A percentile compares a stretch with the other conserved stretches of the same genome.
Conservation (phyloP, 2,797 vertebrate species). For the Sebastes paucispinis region DNA sequence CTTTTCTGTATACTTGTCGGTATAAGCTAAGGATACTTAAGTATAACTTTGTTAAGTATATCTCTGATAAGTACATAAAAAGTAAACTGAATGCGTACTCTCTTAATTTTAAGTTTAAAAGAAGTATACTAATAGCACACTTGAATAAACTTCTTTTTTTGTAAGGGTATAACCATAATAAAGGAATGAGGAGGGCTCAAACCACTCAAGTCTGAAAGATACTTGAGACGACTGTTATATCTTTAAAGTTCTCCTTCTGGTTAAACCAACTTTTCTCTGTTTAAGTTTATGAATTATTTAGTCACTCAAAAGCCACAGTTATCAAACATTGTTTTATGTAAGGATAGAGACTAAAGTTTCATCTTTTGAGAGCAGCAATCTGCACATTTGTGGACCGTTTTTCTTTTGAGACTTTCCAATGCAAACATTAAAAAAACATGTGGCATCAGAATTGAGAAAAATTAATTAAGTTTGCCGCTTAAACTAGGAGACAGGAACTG, state of each 20-base stretch:
- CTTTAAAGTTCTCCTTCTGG: slow-evolving; percentile 1
- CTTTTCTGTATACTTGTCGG: too few species aligned
- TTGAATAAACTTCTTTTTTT: too few species aligned
- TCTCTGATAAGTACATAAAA: too few species aligned
- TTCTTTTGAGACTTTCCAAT: neutral
- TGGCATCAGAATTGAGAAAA: neutral
- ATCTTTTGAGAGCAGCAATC: neutral
- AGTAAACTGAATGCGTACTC: too few species aligned
- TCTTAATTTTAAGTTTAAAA: too few species aligned
- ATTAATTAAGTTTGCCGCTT: neutral
- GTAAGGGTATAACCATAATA: slow-evolving; percentile 1
- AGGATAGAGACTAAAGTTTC: slow-evolving; percentile 7
- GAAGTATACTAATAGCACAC: too few species aligned
- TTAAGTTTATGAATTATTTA: slow-evolving; percentile 28
- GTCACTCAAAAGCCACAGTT: slow-evolving; percentile 20
- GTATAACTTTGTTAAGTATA: too few species aligned
- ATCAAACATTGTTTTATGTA: slow-evolving; percentile 16
- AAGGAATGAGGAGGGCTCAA: slow-evolving; percentile 4
- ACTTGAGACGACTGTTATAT: neutral
- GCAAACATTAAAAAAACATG: neutral
- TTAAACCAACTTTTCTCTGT: slow-evolving; percentile 17
- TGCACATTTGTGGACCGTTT: neutral
- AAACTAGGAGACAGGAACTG: neutral
- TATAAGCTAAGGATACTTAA: too few species aligned
- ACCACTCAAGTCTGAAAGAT: neutral